Base-by-base conservation (phyloP, 2,113 vertebrate species). In the Bostrychus sinensis region DNA sequence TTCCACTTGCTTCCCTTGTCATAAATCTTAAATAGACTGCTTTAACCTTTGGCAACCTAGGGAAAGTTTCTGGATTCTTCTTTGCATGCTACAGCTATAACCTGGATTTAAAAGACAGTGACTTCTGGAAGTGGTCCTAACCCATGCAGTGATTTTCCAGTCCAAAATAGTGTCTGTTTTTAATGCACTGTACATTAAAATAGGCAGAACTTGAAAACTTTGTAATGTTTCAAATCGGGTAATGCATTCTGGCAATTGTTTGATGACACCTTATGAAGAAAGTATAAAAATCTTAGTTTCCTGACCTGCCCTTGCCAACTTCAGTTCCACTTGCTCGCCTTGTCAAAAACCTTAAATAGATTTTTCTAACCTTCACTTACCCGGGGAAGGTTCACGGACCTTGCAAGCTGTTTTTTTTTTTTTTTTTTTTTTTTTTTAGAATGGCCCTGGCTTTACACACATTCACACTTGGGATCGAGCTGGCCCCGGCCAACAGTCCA, bases 321-420 rank as follows among this genome's bases (percentile, higher is more conserved):
- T 26, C 42, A 54, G 67, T 64, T 74, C 42, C 50, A 5, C 62
- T 67, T 41, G 9, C 46, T 32, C 57, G 2, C 72, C 71, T 83
- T 30, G 14, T 78, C 55, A 62, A 72, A 69, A 70, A 67, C 42
- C 66, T 78, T 61, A 77, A 69, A 84, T 75, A 66, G 65, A 73
- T 62, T 70, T 73, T 56, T 62, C 48, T 73, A 67, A 80, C 78
- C 73, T 82, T 80, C 70, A 72, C 51, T 64, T 64, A 70, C 62
- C 45, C 62, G 11, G 6, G 6, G 17, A 63, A 73, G 62, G 55
- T 64, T 75, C 59, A 68, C 57, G 61, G 56, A 68, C 61, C 54
- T 56, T 56, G 62, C 45, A 56, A n/a, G 23, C 32, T 32, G 2
- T 6, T 2, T 4, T 57, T 23, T 34, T 46, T 26, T 30, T 4